These are phyloP conservation scores for Phenganax marumi DNA, from an alignment of 92 coral and sea anemone species.

Conservation along the genomic window DNA sequence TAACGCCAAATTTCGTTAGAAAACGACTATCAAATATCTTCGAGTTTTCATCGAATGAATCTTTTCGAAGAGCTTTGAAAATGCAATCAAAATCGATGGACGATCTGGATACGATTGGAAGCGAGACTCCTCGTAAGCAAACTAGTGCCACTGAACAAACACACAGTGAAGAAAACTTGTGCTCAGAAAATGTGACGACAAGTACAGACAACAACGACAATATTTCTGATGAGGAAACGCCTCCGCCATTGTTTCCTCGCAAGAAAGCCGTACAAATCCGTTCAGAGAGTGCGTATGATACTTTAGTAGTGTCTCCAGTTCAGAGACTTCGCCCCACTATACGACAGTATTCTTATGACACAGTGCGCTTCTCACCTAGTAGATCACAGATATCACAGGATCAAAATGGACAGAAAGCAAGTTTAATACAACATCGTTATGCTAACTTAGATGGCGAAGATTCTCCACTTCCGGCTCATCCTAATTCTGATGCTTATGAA, in stretches of 20 bases:
- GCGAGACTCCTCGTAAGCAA: background rate
- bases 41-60: slow-evolving; percentile 18
- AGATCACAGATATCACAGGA: background rate
- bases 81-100: slow-evolving; percentile 37
- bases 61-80: background rate
- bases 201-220: background rate
- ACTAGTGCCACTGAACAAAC: background rate
- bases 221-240: slow-evolving; percentile 26
- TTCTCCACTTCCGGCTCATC: background rate
- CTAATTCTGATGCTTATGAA: background rate
- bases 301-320: background rate
- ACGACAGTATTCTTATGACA: background rate
- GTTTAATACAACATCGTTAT: slow-evolving; percentile 2
- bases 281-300: background rate
- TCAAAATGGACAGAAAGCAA: slow-evolving; percentile 4
- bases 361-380: background rate
- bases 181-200: background rate
- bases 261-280: background rate
- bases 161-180: slow-evolving; percentile 23
- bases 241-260: slow-evolving; percentile 31
- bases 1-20: background rate
- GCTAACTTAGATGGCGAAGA: slow-evolving; percentile 1
- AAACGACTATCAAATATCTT: slow-evolving; percentile 42
- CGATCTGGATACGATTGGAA: slow-evolving; percentile 38
- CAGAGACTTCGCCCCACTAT: background rate